Conservation (phyloP, 2,797 vertebrate species). For the Cyprinella venusta region DNA sequence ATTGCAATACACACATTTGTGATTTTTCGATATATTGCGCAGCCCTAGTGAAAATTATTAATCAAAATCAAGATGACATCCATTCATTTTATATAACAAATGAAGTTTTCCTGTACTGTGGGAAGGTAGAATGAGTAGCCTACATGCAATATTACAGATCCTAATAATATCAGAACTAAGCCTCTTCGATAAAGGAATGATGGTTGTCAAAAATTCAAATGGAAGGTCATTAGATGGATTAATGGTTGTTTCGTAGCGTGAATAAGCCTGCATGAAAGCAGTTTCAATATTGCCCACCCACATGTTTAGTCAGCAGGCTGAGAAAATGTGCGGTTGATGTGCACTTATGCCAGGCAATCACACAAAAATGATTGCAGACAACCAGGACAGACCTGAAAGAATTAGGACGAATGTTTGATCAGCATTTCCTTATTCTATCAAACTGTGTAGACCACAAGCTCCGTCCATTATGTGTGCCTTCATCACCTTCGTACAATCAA, state of each 20-base stretch:
- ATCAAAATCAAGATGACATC: neutral
- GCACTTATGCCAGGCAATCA: neutral
- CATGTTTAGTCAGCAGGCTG: slow-evolving; percentile 8
- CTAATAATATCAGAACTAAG: slow-evolving; percentile 8
- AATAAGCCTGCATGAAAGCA: slow-evolving; percentile 5
- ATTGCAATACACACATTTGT: no score
- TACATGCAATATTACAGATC: neutral
- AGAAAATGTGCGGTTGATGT: slow-evolving; percentile 9
- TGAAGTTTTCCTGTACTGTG: neutral
- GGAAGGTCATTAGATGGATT: slow-evolving; percentile 8
- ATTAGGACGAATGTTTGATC: neutral
- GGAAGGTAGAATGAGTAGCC: neutral
- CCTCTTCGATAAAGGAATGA: neutral
- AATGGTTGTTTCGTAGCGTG: neutral
- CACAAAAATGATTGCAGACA: neutral
- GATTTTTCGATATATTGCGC: no score
- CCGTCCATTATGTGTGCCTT: neutral
- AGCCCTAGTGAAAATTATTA: neutral
- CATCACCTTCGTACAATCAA: neutral
- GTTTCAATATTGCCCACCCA: slow-evolving; percentile 23
- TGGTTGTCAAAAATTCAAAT: neutral
- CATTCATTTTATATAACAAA: neutral
- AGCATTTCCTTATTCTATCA: neutral
- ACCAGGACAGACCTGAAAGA: neutral
- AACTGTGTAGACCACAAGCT: neutral